Base-by-base conservation (phyloP, 1,140 invertebrate genomes). In the Ostrea denselamellosa region DNA sequence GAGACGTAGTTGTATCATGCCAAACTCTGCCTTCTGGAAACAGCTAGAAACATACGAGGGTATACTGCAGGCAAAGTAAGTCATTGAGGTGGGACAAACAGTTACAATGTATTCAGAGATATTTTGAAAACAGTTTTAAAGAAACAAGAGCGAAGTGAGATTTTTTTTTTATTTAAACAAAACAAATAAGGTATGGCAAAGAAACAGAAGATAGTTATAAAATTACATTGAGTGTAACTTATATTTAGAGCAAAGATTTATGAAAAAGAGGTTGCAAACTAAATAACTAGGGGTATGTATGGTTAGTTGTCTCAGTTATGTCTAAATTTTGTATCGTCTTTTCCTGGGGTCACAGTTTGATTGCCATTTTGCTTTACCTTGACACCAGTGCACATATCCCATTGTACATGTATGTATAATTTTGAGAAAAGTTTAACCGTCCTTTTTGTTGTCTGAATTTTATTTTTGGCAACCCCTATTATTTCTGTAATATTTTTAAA, bases 21-120 rank as follows among this genome's bases (percentile, higher is more conserved):
- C 99, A 0, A 99, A 99, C 95, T 97, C 96, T 65, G 98, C 97
- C 92, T 99, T 99, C 95, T 96, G 98, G 83, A 96, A 97, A 90
- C 99, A 99, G 95, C 95, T 99, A 85, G 97, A 98, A 95, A 99
- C 97, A 12, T 99, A 99, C 94, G 97, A 98, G 95, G 96, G 95
- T 34, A 95, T 95, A 65, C 95, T 99, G 85, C 97, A 98, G 94
- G 98, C 98, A 0, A 99, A 98, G 97, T 98, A 98, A 54, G 77
- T 86, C 5, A 9, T 17, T n/a, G n/a, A n/a, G n/a, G n/a, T n/a
- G n/a, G n/a, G n/a, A n/a, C n/a, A n/a, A n/a, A n/a, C 25, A 77
- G 4, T 44, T 44, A 44, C 34, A 44, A 44, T 44, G 34, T n/a
- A n/a, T 62, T 19, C 14, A 62, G 14, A 19, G 56, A 19, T 62